These are phyloP conservation scores for Ophiothrix spiculata DNA, from an alignment of 35 echinoderm and acorn worm species.

Conservation along the genomic window DNA sequence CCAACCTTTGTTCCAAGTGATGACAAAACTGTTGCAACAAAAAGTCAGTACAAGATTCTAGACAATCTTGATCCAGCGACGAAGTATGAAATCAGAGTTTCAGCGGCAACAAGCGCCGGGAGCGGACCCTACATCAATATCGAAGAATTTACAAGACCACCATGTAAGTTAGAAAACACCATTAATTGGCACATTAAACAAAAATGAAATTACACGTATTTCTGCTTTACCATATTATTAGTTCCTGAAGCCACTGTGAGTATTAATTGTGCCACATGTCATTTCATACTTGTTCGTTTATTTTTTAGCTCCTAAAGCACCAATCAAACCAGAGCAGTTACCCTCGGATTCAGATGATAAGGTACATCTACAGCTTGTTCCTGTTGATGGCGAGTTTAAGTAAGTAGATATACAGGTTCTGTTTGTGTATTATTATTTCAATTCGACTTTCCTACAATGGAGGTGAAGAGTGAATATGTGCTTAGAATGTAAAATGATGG, in stretches of 20 bases:
- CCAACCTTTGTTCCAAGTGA: background rate
- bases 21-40: background rate
- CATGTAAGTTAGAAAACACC: background rate
- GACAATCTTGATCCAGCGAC: background rate
- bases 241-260: background rate
- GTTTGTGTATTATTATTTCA: no score
- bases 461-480: no score
- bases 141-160: background rate
- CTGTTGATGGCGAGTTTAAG: background rate
- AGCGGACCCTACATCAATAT: background rate
- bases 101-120: background rate
- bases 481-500: no score
- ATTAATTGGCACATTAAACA: background rate
- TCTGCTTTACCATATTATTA: background rate
- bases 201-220: background rate
- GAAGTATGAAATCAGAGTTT: conserved; percentile 19
- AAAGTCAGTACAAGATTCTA: background rate
- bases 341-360: background rate
- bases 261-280: background rate
- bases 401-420: no score
- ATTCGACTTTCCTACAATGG: no score
- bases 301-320: background rate
- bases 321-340: background rate
- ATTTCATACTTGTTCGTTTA: background rate
- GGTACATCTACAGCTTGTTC: background rate